Conservation (phyloP, 2,888 invertebrate species). For the Crossocerus cetratus region DNA sequence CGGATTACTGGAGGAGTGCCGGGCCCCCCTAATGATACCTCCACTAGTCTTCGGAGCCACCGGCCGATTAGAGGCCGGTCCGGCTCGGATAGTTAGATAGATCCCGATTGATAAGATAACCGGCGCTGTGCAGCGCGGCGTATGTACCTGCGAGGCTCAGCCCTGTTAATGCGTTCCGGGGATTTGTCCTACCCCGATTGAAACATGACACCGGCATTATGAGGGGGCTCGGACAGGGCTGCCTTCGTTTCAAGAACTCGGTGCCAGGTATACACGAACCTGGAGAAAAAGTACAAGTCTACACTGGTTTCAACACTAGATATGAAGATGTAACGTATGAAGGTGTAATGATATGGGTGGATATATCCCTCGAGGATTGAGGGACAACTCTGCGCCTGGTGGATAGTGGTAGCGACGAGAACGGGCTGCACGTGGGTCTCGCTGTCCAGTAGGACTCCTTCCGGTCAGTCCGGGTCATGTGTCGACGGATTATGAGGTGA, state of each 20-base stretch:
- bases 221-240: background rate
- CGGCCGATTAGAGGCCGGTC: constrained; percentile 14
- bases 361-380: constrained; percentile 7
- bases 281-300: background rate
- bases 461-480: constrained; percentile 69
- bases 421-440: constrained; percentile 38
- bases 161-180: background rate
- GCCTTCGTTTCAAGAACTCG: background rate
- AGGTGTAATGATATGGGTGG: background rate
- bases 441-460: constrained; percentile 49
- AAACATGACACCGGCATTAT: background rate
- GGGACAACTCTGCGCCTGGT: constrained; percentile 5
- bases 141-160: background rate
- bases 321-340: background rate
- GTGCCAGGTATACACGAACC: background rate
- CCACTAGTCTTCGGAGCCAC: constrained; percentile 26
- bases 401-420: constrained; percentile 23
- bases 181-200: constrained; percentile 10
- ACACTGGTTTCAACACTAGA: background rate
- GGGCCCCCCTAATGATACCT: constrained; percentile 60
- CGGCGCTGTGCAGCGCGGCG: no score
- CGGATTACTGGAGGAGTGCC: constrained; percentile 65
- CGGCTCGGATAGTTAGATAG: constrained; percentile 26
- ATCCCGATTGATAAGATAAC: constrained; percentile 23
- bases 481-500: constrained; percentile 72